phyloP scores from a whole-genome alignment of 1,140 invertebrate species.

The Heliothis virescens region DNA sequence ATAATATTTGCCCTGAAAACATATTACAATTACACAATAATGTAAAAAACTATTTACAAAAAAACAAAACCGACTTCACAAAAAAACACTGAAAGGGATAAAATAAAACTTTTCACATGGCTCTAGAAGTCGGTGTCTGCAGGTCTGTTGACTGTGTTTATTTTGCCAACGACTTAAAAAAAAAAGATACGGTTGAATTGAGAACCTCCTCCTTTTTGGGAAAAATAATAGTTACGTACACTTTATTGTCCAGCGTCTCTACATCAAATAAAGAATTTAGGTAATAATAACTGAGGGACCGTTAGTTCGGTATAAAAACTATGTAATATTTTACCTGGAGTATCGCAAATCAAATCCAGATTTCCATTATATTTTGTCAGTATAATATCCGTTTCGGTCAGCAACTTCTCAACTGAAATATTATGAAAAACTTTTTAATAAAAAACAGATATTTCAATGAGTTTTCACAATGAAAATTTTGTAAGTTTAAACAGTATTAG shows the following conservation, averaged over 20 bases:
- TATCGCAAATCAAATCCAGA: constrained; percentile 83
- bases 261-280: neutral
- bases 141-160: no score
- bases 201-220: no score
- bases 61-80: no score
- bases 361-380: constrained; percentile 91
- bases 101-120: no score
- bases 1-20: constrained; percentile 74
- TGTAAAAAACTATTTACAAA: no score
- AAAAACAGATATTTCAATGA: constrained; percentile 31
- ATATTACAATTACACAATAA: no score
- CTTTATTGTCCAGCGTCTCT: neutral
- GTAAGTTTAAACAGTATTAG: neutral
- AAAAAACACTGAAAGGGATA: no score
- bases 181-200: no score
- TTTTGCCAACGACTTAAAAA: no score
- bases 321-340: constrained; percentile 66
- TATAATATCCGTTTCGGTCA: constrained; percentile 90
- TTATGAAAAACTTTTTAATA: constrained; percentile 33
- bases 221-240: no score
- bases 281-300: neutral
- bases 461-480: neutral
- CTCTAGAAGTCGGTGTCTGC: no score
- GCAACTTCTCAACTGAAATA: constrained; percentile 89
- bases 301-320: neutral